Base-by-base conservation (phyloP, 1,140 invertebrate species). In the Palaemon carinicauda region DNA sequence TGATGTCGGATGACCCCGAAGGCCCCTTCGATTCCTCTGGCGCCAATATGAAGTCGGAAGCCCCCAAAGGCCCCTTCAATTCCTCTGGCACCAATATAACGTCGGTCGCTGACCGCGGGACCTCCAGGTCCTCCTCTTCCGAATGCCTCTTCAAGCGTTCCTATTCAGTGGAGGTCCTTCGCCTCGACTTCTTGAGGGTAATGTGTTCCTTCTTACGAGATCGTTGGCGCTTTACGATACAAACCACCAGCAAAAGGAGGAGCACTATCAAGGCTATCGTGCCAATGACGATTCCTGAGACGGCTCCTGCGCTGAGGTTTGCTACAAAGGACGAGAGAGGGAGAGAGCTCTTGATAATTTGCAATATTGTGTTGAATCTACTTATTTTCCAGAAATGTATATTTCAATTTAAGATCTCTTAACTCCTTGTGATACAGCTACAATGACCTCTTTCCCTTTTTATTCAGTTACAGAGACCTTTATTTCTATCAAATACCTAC, bases 201-300 rank as follows among this genome's bases (percentile, higher is more conserved):
- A 83, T 50, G 27, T 83, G n/a, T 41, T 83, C 82, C 31, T 41
- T 77, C 73, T 52, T 83, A 3, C 29, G 33, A 17, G 52, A 17
- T 15, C 82, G 82, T 5, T 15, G 52, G 7, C 52, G 52, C 3
- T 75, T 77, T n/a, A 83, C 82, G 21, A 77, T 50, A 1, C 54
- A 54, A n/a, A 77, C 29, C 10, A 77, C n/a, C 9, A 83, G 52
- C n/a, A 56, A 19, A 29, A 83, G 21, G 7, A 83, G 71, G 21
- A 83, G 52, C 0, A 77, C 3, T 3, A 27, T 19, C 4, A 50
- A 27, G n/a, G 75, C 29, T 29, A 83, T 31, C 10, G 82, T 33
- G 10, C 82, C 82, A 17, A 83, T 73, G 21, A 41, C 73, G 21
- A 83, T 83, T n/a, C 82, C 82, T 33, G 71, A 31, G 21, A 83